phyloP scores from a whole-genome alignment of 2,113 vertebrate species.

The Mola mola region DNA sequence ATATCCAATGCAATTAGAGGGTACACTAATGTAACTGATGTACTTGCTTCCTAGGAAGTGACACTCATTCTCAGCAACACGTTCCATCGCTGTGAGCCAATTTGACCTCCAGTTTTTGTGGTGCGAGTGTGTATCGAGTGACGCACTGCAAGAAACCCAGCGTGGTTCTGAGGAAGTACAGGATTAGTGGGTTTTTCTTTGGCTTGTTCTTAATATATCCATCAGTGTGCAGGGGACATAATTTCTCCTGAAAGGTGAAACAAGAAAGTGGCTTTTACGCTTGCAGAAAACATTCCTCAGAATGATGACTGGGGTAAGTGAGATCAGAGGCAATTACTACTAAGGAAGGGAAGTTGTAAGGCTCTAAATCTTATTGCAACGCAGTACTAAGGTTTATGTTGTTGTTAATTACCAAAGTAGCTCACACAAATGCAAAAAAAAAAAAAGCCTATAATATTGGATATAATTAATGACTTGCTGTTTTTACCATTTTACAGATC shows the following conservation, averaged over 20 bases:
- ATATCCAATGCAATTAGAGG: conserved; percentile 72
- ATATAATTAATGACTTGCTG: too few species aligned
- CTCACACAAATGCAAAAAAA: conserved; percentile 18
- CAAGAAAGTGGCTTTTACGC: conserved; percentile 66
- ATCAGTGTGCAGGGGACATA: conserved; percentile 58
- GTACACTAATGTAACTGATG: conserved; percentile 56
- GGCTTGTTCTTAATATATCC: conserved; percentile 66
- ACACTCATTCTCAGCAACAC: conserved; percentile 59
- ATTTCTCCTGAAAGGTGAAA: conserved; percentile 73
- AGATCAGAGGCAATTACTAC: conserved; percentile 71
- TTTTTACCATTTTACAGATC: too few species aligned
- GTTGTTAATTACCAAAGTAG: conserved; percentile 63
- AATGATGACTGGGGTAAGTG: conserved; percentile 66
- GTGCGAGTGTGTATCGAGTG: conserved; percentile 38
- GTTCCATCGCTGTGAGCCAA: conserved; percentile 66
- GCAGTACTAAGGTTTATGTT: conserved; percentile 48
- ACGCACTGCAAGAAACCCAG: conserved; percentile 39
- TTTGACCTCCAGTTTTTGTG: conserved; percentile 60
- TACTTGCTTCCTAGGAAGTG: conserved; percentile 58
- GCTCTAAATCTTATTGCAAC: conserved; percentile 58
- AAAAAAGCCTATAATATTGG: conserved; percentile 28
- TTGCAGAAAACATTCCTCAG: conserved; percentile 60
- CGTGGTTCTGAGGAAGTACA: conserved; percentile 41
- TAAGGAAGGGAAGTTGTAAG: conserved; percentile 47
- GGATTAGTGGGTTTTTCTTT: conserved; percentile 54